Conservation (phyloP, 2,888 invertebrate genomes). For the Chloroclystis v-ata region DNA sequence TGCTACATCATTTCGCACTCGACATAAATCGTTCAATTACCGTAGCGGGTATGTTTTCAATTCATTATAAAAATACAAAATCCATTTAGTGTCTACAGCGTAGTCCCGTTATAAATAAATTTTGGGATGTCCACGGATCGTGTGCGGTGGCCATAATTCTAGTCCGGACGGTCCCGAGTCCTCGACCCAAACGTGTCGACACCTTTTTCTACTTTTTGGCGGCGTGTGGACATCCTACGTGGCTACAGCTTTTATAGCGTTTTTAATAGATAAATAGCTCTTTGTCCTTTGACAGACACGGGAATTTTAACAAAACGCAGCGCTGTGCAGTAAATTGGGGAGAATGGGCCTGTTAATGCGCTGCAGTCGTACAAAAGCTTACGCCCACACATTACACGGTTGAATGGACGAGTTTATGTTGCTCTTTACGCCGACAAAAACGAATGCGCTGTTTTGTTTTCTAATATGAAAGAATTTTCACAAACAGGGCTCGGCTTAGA, state of each 20-base stretch:
- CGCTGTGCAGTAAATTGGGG: slow-evolving; percentile 27
- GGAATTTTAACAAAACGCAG: slow-evolving; percentile 38
- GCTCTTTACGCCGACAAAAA: slow-evolving; percentile 3
- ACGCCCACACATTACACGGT: slow-evolving; percentile 9
- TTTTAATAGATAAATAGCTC: slow-evolving; percentile 52
- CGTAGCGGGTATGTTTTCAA: slow-evolving; percentile 34
- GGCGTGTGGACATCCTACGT: slow-evolving; percentile 44
- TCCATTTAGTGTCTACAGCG: slow-evolving; percentile 38
- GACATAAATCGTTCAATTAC: slow-evolving; percentile 34
- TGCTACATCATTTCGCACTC: slow-evolving; percentile 19
- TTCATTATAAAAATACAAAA: slow-evolving; percentile 46
- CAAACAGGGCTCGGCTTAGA: not conserved
- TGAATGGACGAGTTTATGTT: slow-evolving; percentile 10
- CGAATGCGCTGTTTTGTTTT: not conserved
- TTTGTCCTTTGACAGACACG: slow-evolving; percentile 42
- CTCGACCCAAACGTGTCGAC: slow-evolving; percentile 44
- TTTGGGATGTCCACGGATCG: slow-evolving; percentile 40
- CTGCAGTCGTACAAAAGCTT: slow-evolving; percentile 7
- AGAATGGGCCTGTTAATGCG: slow-evolving; percentile 23
- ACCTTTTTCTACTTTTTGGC: slow-evolving; percentile 46
- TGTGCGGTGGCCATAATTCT: slow-evolving; percentile 52
- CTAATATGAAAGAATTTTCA: not conserved
- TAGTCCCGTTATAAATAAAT: slow-evolving; percentile 50
- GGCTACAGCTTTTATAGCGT: slow-evolving; percentile 44
- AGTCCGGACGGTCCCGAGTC: slow-evolving; percentile 40